Evolutionary conservation across 1,140 invertebrate species (phyloP), one percentile per base, ranked within the genome.

Genomic region (Orius laevigatus): DNA sequence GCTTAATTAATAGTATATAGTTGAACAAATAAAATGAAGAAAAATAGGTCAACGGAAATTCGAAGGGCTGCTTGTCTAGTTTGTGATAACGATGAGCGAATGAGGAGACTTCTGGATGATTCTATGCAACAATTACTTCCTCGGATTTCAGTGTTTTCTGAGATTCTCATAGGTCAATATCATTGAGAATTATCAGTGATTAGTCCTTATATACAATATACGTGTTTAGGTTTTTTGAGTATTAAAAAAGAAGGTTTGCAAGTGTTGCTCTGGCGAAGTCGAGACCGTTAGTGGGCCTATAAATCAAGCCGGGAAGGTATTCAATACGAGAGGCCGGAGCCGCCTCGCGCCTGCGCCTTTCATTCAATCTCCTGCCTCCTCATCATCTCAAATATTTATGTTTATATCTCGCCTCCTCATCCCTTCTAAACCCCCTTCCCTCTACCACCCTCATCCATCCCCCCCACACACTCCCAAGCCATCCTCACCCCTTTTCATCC

Each of bases 371-470:
- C 18, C 40, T 42, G 10, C 12, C 40, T 25, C 40, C 40, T 42
- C 40, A 42, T 42, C 40, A 42, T 42, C 40, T 42, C 40, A 42
- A 42, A 42, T 42, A 42, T 42, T 42, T 42, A 42, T 42, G 40
- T 42, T 42, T 42, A 42, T 42, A 42, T 42, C 40, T 18, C 40
- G 40, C 12, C 40, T 18, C 18, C 40, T 42, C 40, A 43, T 25
- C 34, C 44, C 31, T 34, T 43, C 15, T 19, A 31, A 25, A 25
- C 25, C 25, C 8, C 8, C 25, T 8, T 8, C 25, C 3, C 25
- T n/a, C n/a, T 4, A 8, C 25, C 25, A 25, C 8, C 25, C 25
- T 25, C 25, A 25, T 8, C 25, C 25, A n/a, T 25, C 8, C 25
- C 25, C 25, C 25, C 3, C 25, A n/a, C n/a, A n/a, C 25, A 25